A percentile compares a stretch with the other conserved stretches of the same genome.
Evolutionary conservation across 2,797 vertebrate species (phyloP).

Genomic region (Ctenopoma multispine): DNA sequence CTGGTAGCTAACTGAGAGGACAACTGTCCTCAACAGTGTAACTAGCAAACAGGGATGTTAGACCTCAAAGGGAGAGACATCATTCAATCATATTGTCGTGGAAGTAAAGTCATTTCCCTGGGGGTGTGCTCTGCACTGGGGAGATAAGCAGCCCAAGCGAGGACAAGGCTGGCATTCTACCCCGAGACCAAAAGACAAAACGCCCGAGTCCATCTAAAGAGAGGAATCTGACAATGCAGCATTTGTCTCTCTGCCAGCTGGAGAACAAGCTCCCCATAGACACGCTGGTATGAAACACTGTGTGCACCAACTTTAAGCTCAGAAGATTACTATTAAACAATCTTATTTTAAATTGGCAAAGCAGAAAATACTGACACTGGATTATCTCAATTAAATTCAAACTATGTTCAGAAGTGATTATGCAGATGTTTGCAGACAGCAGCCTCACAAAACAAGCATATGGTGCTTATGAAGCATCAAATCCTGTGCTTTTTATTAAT

Average conservation of each 20-base stretch:
- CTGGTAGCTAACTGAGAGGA: conserved; percentile 27
- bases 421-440: conserved; percentile 33
- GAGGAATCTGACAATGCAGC: conserved; percentile 76
- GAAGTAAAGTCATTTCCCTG: conserved; percentile 57
- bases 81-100: conserved; percentile 37
- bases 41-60: conserved; percentile 20
- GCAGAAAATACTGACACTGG: conserved; percentile 45
- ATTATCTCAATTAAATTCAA: conserved; percentile 58
- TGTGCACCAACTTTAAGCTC: conserved; percentile 53
- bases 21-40: conserved; percentile 13
- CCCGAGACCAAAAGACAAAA: conserved; percentile 69
- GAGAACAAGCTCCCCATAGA: conserved; percentile 76
- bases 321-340: conserved; percentile 52
- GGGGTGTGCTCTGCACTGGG: conserved; percentile 55
- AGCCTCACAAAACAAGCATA: conserved; percentile 20
- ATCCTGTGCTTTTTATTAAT: conserved; percentile 45
- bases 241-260: conserved; percentile 73
- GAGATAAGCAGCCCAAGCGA: conserved; percentile 68
- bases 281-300: conserved; percentile 57
- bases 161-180: conserved; percentile 81
- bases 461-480: conserved; percentile 29
- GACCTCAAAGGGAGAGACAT: conserved; percentile 32
- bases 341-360: conserved; percentile 54
- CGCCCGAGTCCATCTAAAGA: conserved; percentile 72
- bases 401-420: conserved; percentile 23